Evolutionary conservation across 2,888 invertebrate genomes (phyloP).

Genomic region (Allolobophora icterica): DNA sequence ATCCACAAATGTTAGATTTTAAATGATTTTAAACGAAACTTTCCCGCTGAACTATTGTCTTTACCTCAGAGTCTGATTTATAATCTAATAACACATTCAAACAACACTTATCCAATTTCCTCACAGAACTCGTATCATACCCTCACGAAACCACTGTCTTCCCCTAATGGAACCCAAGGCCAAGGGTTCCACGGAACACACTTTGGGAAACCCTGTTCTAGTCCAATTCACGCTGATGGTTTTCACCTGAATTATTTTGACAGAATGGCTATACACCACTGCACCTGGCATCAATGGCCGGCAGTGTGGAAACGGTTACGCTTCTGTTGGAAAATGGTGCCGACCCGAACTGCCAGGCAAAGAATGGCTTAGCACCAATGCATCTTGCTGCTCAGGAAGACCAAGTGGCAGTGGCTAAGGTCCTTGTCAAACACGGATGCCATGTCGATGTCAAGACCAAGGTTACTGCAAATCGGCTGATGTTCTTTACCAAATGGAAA

Average conservation of each 20-base stretch:
- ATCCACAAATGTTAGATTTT: too few species aligned
- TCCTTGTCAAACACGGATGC: slow-evolving; percentile 87
- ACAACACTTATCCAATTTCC: too few species aligned
- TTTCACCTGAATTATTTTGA: not conserved
- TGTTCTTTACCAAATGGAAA: not conserved
- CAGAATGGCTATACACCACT: slow-evolving; percentile 96
- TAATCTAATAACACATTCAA: too few species aligned
- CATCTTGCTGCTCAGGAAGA: slow-evolving; percentile 95
- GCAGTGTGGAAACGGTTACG: slow-evolving; percentile 98
- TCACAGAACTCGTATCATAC: too few species aligned
- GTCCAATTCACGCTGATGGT: not conserved
- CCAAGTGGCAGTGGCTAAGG: slow-evolving; percentile 85
- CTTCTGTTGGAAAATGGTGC: slow-evolving; percentile 94
- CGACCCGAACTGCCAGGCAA: slow-evolving; percentile 89
- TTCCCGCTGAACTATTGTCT: too few species aligned
- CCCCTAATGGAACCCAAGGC: too few species aligned
- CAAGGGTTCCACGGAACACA: too few species aligned
- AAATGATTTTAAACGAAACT: too few species aligned
- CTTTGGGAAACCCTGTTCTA: too few species aligned
- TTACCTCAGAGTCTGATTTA: too few species aligned
- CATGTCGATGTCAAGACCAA: slow-evolving; percentile 71
- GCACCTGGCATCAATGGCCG: slow-evolving; percentile 98
- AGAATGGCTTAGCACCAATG: slow-evolving; percentile 84
- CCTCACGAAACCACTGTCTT: too few species aligned
- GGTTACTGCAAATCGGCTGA: slow-evolving; percentile 72